Conservation (phyloP, 1,140 invertebrate genomes). For the Cepaea nemoralis region DNA sequence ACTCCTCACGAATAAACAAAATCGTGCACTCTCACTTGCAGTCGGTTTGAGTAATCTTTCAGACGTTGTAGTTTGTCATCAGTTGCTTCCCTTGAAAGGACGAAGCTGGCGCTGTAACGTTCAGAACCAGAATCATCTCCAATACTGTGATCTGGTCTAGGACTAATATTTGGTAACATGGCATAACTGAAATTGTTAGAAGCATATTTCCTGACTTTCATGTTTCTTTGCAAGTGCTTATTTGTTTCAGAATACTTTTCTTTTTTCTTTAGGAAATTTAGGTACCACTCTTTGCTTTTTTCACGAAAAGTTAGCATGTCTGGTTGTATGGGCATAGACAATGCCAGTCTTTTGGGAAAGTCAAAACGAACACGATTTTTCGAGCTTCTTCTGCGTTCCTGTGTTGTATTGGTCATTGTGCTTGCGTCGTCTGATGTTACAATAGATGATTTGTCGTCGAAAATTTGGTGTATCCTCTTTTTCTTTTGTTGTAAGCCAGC, state of each 20-base stretch:
- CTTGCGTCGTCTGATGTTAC: neutral
- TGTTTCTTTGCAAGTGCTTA: neutral
- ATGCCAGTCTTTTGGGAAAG: neutral
- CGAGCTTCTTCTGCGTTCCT: neutral
- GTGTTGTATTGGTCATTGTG: neutral
- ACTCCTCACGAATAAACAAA: neutral
- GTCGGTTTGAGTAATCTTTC: neutral
- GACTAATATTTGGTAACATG: neutral
- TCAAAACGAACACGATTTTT: neutral
- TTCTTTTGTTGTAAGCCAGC: constrained; percentile 13
- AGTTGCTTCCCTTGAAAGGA: neutral
- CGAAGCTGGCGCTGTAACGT: neutral
- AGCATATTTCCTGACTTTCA: neutral
- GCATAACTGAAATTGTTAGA: neutral
- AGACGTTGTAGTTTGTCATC: neutral
- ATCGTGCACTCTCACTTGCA: neutral
- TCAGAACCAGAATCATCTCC: neutral
- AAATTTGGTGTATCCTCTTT: neutral
- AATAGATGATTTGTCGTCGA: neutral
- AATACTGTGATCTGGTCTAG: neutral
- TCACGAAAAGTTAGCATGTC: neutral
- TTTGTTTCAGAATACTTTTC: neutral
- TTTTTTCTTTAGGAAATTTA: constrained; percentile 5
- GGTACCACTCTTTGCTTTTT: constrained; percentile 16
- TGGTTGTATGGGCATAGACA: neutral